These are phyloP conservation scores for Synergus laeviventris DNA, from an alignment of 2,888 invertebrate genomes.

Conservation along the genomic window DNA sequence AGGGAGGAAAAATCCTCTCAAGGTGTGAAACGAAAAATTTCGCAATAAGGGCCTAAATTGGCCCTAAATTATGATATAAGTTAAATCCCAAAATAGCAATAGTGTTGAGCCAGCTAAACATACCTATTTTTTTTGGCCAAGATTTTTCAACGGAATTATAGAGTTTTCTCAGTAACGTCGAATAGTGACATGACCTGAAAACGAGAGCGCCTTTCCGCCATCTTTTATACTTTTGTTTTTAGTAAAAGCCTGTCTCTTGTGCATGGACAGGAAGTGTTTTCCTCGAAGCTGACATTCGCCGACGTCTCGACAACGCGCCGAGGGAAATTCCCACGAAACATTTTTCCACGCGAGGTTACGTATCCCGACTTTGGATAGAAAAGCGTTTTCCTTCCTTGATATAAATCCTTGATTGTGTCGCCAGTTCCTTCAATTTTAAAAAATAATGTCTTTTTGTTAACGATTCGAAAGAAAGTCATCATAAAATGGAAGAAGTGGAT, in stretches of 20 bases:
- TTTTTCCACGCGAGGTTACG: background rate
- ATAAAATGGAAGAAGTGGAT: background rate
- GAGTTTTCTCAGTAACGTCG: slow-evolving; percentile 17
- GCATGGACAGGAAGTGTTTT: slow-evolving; percentile 47
- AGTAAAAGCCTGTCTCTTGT: slow-evolving; percentile 45
- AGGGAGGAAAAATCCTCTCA: too few species aligned
- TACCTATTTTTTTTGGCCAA: background rate
- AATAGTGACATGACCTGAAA: slow-evolving; percentile 43
- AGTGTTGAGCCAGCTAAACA: too few species aligned
- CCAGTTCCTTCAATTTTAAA: background rate
- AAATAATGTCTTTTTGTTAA: background rate
- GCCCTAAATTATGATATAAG: too few species aligned
- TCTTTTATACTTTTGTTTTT: slow-evolving; percentile 51
- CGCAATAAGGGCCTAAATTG: too few species aligned
- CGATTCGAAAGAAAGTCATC: background rate
- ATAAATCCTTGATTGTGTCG: background rate
- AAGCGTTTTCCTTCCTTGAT: background rate
- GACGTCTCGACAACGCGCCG: slow-evolving; percentile 51
- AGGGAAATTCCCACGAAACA: slow-evolving; percentile 46
- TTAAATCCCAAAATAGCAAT: too few species aligned
- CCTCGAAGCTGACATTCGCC: slow-evolving; percentile 49
- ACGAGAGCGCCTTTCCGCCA: slow-evolving; percentile 44
- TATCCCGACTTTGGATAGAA: background rate
- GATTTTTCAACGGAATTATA: slow-evolving; percentile 14
- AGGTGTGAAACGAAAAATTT: too few species aligned